Base-by-base conservation (phyloP, 2,113 vertebrate species). In the Dolichallabes microphthalmus region DNA sequence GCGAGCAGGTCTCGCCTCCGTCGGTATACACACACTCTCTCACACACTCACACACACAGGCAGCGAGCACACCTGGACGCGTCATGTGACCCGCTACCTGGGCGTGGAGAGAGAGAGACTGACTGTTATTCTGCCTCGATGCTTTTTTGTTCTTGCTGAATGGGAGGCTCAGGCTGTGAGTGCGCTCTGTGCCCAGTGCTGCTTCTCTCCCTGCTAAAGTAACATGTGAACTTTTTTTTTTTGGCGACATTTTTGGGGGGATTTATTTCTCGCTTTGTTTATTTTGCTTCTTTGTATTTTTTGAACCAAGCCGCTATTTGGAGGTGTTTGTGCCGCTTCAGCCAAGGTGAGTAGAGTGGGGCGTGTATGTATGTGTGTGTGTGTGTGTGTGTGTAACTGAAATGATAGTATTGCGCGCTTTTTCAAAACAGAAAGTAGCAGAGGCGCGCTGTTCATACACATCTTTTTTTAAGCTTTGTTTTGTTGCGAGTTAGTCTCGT, bases 1-100 rank as follows among this genome's bases (percentile, higher is more conserved):
- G 91, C 88, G 89, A 89, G 86, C 89, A 82, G 91, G 91, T 92
- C 93, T 92, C 92, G 94, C 93, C 94, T 95, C 93, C 94, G 91
- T 86, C 84, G 79, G 58, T 80, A 50, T 53, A 85, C 87, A 79
- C 80, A 69, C 63, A 75, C 80, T 10, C 73, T 11, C 76, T 17
- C 64, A 81, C 86, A 74, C 80, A 71, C 60, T 75, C 74, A 80
- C 45, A 86, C 22, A 50, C 79, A 61, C 73, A 55, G 15, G 53
- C 45, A 57, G 80, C 80, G 87, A 75, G 76, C 89, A 88, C 93
- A 95, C 95, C 95, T 95, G 95, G 92, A 91, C 84, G 82, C 53
- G 92, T 90, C 94, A 95, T 92, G 94, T 95, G 95, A 95, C 92
- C 92, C 86, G 83, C 77, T 92, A 95, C 94, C 94, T 95, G 95